These are phyloP conservation scores for Drosophila histrio DNA, from an alignment of 2,888 invertebrate genomes.

Conservation along the genomic window DNA sequence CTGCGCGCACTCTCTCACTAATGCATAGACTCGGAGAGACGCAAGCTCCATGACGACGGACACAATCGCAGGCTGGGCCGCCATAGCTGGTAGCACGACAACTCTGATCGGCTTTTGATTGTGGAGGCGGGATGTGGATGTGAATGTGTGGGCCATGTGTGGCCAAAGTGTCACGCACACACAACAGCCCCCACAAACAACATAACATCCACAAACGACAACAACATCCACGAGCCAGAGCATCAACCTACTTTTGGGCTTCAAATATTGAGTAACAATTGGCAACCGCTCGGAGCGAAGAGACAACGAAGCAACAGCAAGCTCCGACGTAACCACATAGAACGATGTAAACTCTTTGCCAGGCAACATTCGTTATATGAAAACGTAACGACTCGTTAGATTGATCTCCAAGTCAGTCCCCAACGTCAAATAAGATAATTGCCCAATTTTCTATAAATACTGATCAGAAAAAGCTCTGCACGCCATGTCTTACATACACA, in stretches of 20 bases:
- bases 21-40: conserved; percentile 16
- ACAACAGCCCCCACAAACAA: conserved; percentile 41
- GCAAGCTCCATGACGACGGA: conserved; percentile 43
- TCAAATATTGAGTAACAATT: conserved; percentile 71
- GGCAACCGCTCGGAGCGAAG: conserved; percentile 34
- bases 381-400: neutral
- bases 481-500: neutral
- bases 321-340: conserved; percentile 6
- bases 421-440: neutral
- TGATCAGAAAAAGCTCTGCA: neutral
- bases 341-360: neutral
- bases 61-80: conserved; percentile 62
- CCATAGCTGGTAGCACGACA: conserved; percentile 17
- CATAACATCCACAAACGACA: conserved; percentile 25
- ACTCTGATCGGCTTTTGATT: conserved; percentile 56
- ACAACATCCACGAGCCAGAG: conserved; percentile 36
- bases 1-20: neutral
- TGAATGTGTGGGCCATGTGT: conserved; percentile 66
- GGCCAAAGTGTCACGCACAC: conserved; percentile 71
- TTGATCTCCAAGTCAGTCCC: neutral
- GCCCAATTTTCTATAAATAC: no score
- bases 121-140: conserved; percentile 58
- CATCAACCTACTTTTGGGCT: conserved; percentile 70
- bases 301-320: neutral
- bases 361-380: neutral